These are phyloP conservation scores for Eupeodes corollae DNA, from an alignment of 1,140 invertebrate genomes.

Conservation along the genomic window DNA sequence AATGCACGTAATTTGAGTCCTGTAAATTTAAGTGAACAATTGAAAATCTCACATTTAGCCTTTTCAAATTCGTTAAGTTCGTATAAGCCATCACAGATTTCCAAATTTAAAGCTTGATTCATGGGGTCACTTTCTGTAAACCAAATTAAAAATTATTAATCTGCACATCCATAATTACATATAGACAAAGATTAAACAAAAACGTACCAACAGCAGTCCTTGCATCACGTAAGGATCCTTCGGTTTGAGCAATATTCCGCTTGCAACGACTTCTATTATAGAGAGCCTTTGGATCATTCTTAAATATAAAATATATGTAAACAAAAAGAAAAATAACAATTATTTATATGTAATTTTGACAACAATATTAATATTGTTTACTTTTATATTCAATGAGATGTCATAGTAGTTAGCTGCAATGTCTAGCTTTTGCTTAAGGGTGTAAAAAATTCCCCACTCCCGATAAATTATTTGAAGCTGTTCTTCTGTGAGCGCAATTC, in stretches of 20 bases:
- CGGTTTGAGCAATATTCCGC: neutral
- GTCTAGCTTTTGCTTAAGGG: neutral
- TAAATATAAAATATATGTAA: neutral
- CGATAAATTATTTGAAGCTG: conserved; percentile 13
- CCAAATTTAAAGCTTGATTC: conserved; percentile 3
- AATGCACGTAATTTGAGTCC: conserved; percentile 17
- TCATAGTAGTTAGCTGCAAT: too few species aligned
- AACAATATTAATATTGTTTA: too few species aligned
- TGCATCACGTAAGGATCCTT: neutral
- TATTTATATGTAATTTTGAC: too few species aligned
- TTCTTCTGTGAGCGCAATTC: conserved; percentile 7
- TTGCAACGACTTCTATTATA: neutral
- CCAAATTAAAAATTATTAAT: too few species aligned
- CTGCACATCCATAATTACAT: too few species aligned
- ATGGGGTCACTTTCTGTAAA: too few species aligned
- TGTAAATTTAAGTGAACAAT: conserved; percentile 9
- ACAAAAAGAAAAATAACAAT: neutral
- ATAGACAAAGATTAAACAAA: too few species aligned
- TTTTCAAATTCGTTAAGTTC: conserved; percentile 26
- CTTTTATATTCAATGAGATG: too few species aligned
- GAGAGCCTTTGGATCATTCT: neutral
- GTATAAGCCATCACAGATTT: conserved; percentile 21
- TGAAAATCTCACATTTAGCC: conserved; percentile 15
- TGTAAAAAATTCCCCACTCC: conserved; percentile 16
- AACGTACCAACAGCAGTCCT: neutral